Base-by-base conservation (phyloP, 2,113 vertebrate genomes). In the Sceloporus undulatus region DNA sequence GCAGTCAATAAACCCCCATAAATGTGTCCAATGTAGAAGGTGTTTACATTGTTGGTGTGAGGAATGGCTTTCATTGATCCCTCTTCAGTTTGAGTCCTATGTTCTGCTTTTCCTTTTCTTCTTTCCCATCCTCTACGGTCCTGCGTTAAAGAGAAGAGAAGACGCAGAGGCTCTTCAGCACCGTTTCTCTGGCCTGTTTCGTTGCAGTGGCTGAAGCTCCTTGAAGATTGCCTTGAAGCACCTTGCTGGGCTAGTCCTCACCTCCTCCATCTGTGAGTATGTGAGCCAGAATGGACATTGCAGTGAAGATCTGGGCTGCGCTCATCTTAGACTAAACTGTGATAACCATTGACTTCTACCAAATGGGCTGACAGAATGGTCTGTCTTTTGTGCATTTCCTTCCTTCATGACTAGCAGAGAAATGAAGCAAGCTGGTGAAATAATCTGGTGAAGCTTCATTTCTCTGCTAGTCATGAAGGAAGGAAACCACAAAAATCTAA, bases 161-260 rank as follows among this genome's bases (percentile, higher is more conserved):
- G 77, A 94, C 93, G 29, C 91, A 82, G 42, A 5, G 16, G 80
- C 9, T 68, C 73, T 42, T 91, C 96, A 97, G 90, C 96, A 86
- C 94, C 98, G 10, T 98, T 99, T 91, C 92, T 95, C 9, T 97
- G 91, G 75, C 95, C 95, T 84, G 89, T 98, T 71, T 93, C 96
- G 82, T 96, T 99, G 92, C 95, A 97, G 74, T 99, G 98, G 98
- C 94, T 97, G 79, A 97, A 96, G 80, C 94, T 99, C 79, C 95
- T 98, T 16, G 94, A 98, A 0, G 94, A 95, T 3, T 99, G 98
- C 92, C 94, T 99, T 91, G 97, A 97, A 40, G 97, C 98, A 82
- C 97, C 99, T 11, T 98, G 98, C 90, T 92, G 95, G 95, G 97
- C 97, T 84, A 98, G 98, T 1, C 97, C 98, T 34, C 97, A 98